Conservation (phyloP, 2,113 vertebrate genomes). For the Scolopax mira region DNA sequence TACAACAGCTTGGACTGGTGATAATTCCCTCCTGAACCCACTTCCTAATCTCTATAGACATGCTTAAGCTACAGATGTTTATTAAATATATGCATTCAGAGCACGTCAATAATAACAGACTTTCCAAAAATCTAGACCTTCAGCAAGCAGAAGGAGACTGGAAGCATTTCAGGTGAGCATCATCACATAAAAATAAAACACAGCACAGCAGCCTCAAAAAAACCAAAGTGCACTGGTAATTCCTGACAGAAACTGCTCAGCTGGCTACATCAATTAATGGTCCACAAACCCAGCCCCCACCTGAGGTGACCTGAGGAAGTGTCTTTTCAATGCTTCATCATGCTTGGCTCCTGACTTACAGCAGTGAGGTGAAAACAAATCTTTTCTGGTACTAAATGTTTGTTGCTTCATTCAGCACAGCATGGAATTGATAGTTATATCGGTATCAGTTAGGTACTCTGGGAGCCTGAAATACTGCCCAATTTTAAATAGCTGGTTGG, state of each 20-base stretch:
- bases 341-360: neutral
- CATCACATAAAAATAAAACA: neutral
- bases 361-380: neutral
- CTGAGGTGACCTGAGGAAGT: neutral
- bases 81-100: neutral
- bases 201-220: neutral
- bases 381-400: neutral
- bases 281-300: neutral
- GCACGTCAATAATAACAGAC: neutral
- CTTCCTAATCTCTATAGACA: neutral
- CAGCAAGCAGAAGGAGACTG: neutral
- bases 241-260: neutral
- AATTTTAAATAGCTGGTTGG: neutral
- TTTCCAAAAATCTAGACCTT: neutral
- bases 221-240: neutral
- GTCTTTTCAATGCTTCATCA: neutral
- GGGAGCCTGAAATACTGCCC: neutral
- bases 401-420: neutral
- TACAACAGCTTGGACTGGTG: neutral
- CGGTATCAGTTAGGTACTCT: neutral
- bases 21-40: neutral
- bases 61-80: neutral
- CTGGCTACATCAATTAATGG: neutral
- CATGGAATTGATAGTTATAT: neutral
- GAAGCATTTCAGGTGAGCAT: neutral